Conservation (phyloP, 2,888 invertebrate species). For the Mellilla xanthometata region DNA sequence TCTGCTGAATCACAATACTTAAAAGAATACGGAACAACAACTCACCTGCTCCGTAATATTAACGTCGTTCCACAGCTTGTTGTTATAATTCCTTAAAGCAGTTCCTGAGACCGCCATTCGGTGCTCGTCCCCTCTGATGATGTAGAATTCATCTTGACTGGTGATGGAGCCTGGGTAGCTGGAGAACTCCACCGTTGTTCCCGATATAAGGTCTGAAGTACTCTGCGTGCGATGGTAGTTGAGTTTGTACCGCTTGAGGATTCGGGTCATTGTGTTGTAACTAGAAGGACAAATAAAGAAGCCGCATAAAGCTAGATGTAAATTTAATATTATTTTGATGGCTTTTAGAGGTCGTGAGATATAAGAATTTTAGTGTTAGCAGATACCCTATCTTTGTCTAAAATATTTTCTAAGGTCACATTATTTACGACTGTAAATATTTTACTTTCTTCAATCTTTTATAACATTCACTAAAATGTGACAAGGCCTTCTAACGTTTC, state of each 20-base stretch:
- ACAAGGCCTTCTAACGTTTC: no score
- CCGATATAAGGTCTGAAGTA: slow-evolving; percentile 81
- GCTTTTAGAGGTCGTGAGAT: no score
- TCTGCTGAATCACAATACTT: no score
- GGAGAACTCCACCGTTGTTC: slow-evolving; percentile 88
- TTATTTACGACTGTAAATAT: no score
- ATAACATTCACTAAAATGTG: no score
- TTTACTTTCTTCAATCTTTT: no score
- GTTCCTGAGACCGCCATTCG: slow-evolving; percentile 89
- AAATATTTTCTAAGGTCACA: no score
- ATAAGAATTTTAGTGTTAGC: no score
- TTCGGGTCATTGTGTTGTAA: slow-evolving; percentile 91
- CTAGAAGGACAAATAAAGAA: slow-evolving; percentile 52
- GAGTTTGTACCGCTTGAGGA: slow-evolving; percentile 93
- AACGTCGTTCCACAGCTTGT: slow-evolving; percentile 86
- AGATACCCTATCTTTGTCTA: no score
- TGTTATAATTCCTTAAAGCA: slow-evolving; percentile 88
- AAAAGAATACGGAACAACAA: no score
- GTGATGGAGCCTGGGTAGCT: slow-evolving; percentile 92
- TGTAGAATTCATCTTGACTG: slow-evolving; percentile 92
- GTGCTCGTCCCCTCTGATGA: slow-evolving; percentile 82
- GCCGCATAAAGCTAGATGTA: no score
- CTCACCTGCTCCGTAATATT: slow-evolving; percentile 83
- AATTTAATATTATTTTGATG: no score
- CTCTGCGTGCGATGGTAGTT: slow-evolving; percentile 85